phyloP scores from a whole-genome alignment of 1,140 invertebrate genomes.

The Trachymyrmex septentrionalis region DNA sequence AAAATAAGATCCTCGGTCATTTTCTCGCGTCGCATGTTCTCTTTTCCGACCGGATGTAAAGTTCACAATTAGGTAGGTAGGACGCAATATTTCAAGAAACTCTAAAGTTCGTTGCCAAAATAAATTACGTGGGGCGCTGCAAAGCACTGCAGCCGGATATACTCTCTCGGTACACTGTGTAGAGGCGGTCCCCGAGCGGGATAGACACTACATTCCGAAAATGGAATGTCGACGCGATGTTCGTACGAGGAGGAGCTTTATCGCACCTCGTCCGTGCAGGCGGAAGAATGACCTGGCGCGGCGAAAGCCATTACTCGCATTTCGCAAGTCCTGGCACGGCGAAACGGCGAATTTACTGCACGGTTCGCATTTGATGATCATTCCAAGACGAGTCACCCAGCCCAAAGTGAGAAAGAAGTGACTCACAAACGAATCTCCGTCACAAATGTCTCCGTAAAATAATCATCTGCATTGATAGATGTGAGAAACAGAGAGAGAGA shows the following conservation, averaged over 20 bases:
- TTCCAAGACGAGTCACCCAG: not conserved
- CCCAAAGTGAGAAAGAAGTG: constrained; percentile 4
- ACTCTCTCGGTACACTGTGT: constrained; percentile 31
- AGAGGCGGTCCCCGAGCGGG: constrained; percentile 35
- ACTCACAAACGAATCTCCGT: constrained; percentile 8
- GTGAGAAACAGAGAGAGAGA: not conserved
- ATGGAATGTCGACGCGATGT: constrained; percentile 59
- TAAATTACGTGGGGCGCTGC: constrained; percentile 35
- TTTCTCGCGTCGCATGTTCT: not conserved
- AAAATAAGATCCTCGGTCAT: not conserved
- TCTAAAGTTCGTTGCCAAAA: constrained; percentile 44
- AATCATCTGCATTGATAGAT: constrained; percentile 7
- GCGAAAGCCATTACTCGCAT: constrained; percentile 56
- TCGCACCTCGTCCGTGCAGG: constrained; percentile 48
- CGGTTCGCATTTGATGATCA: constrained; percentile 46
- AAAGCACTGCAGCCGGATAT: constrained; percentile 26
- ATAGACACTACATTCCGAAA: constrained; percentile 57
- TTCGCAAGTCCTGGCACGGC: constrained; percentile 49
- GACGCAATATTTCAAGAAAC: constrained; percentile 43
- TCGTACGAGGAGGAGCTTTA: constrained; percentile 57
- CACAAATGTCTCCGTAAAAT: constrained; percentile 10
- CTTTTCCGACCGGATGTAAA: constrained; percentile 1
- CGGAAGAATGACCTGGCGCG: constrained; percentile 56
- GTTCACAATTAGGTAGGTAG: constrained; percentile 48
- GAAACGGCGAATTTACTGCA: constrained; percentile 41